Base-by-base conservation (phyloP, 1,140 invertebrate species). In the Aphis gossypii region DNA sequence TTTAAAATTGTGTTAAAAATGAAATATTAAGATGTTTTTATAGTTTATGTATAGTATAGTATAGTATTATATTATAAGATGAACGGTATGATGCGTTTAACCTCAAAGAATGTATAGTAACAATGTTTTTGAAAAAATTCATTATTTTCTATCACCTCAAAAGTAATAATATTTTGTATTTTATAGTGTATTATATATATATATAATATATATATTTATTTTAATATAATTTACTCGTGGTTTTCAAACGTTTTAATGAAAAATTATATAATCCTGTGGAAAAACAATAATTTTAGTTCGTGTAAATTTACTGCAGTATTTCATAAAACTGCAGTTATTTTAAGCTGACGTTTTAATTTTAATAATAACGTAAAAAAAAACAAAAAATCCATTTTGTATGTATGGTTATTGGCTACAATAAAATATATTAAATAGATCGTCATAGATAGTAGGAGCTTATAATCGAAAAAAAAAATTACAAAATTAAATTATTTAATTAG, bases 1-100 rank as follows among this genome's bases (percentile, higher is more conserved):
- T 44, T 86, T 86, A 86, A 86, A 86, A 84, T 84, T 44, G 30
- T 86, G 83, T 86, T 86, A 86, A 86, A 86, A 86, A 86, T 86
- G 38, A 86, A 86, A 44, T 46, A 41, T 86, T 86, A 86, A 44
- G 38, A 44, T 41, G 41, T 14, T 11, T 41, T 20, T 23, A 5
- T 30, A 86, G 41, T 44, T 86, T 44, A 25, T 25, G 2, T n/a
- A n/a, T n/a, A n/a, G n/a, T n/a, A n/a, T n/a, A n/a, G n/a, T n/a
- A 11, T 6, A 76, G 4, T 11, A 76, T 14, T 14, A 30, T 76
- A 76, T 35, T 76, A 76, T 35, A 76, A 76, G n/a, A 76, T 30
- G 60, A 6, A 44, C 9, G 35, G 41, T 86, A 1, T 48, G 11
- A 86, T 86, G 14, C 14, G 11, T 25, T 86, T 30, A 86, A 86